phyloP scores from a whole-genome alignment of 2,113 vertebrate genomes.

The Lepus timidus region DNA sequence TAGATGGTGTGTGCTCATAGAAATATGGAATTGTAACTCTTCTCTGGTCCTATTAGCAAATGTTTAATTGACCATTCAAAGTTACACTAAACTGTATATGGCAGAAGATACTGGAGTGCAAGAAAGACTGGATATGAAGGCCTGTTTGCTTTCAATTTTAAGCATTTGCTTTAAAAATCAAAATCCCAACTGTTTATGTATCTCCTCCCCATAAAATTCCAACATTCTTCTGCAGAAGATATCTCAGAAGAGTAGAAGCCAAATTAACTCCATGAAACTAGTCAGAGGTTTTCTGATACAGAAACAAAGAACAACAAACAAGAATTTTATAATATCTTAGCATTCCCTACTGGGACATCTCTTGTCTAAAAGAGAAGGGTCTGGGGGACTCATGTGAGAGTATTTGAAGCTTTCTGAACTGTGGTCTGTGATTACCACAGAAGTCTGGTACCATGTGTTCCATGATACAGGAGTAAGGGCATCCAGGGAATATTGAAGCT shows the following conservation, averaged over 20 bases:
- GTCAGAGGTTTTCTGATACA: background rate
- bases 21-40: background rate
- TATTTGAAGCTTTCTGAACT: background rate
- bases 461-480: background rate
- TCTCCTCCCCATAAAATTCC: background rate
- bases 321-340: background rate
- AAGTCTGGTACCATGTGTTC: background rate
- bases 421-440: background rate
- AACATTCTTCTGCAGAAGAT: background rate
- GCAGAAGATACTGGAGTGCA: background rate
- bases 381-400: background rate
- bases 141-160: background rate
- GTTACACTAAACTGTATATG: background rate
- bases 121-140: background rate
- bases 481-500: background rate
- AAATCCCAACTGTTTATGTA: background rate
- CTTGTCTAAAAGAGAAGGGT: background rate
- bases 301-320: background rate
- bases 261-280: constrained; percentile 29
- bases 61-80: constrained; percentile 44
- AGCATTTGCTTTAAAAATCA: background rate
- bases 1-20: background rate
- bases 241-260: background rate
- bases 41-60: constrained; percentile 27
- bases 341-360: background rate